Base-by-base conservation (phyloP, 2,888 invertebrate species). In the Drepanosiphum platanoidis region DNA sequence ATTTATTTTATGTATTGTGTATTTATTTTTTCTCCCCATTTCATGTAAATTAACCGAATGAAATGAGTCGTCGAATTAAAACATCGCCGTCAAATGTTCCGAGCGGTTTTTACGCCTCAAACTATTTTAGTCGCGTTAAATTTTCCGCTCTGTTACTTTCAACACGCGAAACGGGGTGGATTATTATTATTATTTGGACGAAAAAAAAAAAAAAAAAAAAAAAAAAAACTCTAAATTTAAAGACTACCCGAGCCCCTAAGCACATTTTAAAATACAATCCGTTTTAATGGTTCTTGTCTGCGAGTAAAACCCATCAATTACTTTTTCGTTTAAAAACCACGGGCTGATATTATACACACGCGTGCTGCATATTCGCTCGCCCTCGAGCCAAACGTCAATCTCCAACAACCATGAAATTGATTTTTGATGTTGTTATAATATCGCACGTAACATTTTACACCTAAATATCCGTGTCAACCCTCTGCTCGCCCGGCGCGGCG, bases 341-440 rank as follows among this genome's bases (percentile, higher is more conserved):
- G 52, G n/a, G 36, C 7, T 13, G 68, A 46, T n/a, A 72, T 36
- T 27, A 34, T 5, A 58, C 22, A 70, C 64, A 34, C 27, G 11
- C 68, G 27, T n/a, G n/a, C n/a, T n/a, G 27, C 7, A 32, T 34
- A 30, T 36, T 11, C 66, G 52, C 8, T 52, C 30, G 18, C 36
- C 80, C 52, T 27, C 36, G 52, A n/a, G 75, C 58, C 0, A 84
- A 68, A 75, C 75, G 75, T 84, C 84, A 84, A 77, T 84, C 84
- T 84, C 52, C 68, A 70, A 70, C 77, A 30, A 52, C 75, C 84
- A 32, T 77, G 75, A 75, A 75, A 84, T 84, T 84, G 84, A 84
- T 84, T 84, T 84, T 84, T 77, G 74, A 83, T 75, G 83, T 75
- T 83, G 72, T 82, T 71, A 81, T 80, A 75, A 81, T 64, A 61